Percentiles rank a stretch among this genome's conserved stretches.
phyloP scores from a whole-genome alignment of 2,113 vertebrate species.

The Marcusenius ussheri region DNA sequence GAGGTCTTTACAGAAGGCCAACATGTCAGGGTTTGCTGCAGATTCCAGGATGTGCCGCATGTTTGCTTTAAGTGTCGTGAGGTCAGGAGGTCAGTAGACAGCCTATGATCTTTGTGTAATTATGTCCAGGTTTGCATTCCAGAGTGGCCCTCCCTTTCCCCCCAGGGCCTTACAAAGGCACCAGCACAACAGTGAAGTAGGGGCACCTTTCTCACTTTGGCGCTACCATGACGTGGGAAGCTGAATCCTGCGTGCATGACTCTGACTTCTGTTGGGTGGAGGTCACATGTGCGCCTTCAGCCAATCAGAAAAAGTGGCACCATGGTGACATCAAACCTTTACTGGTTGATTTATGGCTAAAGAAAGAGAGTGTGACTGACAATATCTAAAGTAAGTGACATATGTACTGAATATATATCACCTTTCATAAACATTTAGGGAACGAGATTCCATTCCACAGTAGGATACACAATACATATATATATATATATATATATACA shows the following conservation, averaged over 20 bases:
- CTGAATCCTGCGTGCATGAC: background rate
- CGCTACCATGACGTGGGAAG: background rate
- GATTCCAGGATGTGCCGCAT: background rate
- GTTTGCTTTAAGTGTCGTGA: background rate
- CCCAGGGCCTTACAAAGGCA: background rate
- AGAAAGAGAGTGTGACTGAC: background rate
- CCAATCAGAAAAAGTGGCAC: background rate
- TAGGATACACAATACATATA: background rate
- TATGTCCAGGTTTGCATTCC: constrained; percentile 5
- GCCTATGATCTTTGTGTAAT: background rate
- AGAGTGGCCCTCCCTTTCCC: background rate
- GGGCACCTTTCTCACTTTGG: background rate
- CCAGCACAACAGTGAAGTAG: background rate
- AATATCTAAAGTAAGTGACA: background rate
- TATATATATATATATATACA: background rate
- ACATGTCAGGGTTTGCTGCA: background rate
- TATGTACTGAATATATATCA: background rate
- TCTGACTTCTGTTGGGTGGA: background rate
- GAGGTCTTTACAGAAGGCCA: background rate
- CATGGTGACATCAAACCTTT: background rate
- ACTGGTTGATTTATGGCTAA: background rate
- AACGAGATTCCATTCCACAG: background rate
- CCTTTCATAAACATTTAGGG: background rate
- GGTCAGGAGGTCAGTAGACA: background rate
- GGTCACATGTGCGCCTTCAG: background rate